Conservation (phyloP, 2,888 invertebrate species). For the Scelioninae gen. 2 region DNA sequence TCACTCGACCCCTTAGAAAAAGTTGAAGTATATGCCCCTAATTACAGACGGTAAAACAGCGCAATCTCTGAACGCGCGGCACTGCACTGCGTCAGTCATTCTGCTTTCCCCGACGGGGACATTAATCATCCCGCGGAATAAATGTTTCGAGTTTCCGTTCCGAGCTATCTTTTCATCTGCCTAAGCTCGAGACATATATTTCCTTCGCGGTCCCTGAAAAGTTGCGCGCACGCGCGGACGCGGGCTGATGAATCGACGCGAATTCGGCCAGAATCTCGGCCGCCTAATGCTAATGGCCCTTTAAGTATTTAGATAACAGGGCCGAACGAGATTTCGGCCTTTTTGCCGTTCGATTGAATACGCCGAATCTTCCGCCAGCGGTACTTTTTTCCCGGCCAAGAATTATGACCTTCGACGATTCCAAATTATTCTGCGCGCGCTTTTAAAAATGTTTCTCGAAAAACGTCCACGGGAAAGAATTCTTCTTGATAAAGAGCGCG, state of each 20-base stretch:
- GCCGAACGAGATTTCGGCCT: constrained; percentile 12
- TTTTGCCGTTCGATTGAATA: constrained; percentile 21
- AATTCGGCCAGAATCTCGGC: constrained; percentile 34
- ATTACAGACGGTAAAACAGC: constrained; percentile 71
- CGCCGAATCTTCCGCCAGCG: background rate
- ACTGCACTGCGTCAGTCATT: constrained; percentile 69
- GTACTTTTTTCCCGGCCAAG: too few species aligned
- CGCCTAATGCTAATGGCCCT: constrained; percentile 36
- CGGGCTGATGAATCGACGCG: constrained; percentile 37
- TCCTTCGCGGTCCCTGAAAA: constrained; percentile 44
- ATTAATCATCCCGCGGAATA: constrained; percentile 65
- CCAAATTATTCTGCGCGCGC: background rate
- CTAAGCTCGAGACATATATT: constrained; percentile 52
- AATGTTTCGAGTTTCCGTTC: constrained; percentile 64
- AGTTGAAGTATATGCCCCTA: constrained; percentile 71
- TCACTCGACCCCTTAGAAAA: constrained; percentile 64
- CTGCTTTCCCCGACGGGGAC: constrained; percentile 62
- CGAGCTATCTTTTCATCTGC: constrained; percentile 61
- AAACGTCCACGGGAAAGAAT: too few species aligned
- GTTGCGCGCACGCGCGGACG: background rate
- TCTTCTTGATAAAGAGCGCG: too few species aligned
- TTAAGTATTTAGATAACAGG: constrained; percentile 46
- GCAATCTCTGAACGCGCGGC: constrained; percentile 66
- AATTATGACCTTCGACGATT: too few species aligned
- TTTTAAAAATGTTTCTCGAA: too few species aligned